A percentile compares a stretch with the other conserved stretches of the same genome.
Evolutionary conservation across 2,113 vertebrate genomes (phyloP).

Genomic region (Taurulus bubalis): DNA sequence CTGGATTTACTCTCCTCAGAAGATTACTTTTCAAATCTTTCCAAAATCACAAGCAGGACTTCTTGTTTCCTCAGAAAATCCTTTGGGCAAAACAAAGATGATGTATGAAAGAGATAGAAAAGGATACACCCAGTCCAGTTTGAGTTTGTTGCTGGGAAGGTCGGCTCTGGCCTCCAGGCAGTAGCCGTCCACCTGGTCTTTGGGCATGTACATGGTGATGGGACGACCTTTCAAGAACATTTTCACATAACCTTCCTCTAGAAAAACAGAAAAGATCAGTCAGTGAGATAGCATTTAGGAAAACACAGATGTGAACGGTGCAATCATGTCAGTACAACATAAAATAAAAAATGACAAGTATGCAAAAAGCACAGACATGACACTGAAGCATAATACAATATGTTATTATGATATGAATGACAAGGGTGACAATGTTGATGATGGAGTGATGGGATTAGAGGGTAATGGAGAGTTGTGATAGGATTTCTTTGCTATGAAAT

Average conservation of each 20-base stretch:
- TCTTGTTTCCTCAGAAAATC: not conserved
- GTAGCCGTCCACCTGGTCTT: conserved; percentile 94
- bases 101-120: conserved; percentile 50
- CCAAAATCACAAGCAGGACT: not conserved
- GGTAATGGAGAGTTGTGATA: conserved; percentile 30
- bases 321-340: not conserved
- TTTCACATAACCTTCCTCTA: conserved; percentile 99
- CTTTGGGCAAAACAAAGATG: not conserved
- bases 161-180: conserved; percentile 93
- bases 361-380: conserved; percentile 23
- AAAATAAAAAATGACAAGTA: not conserved
- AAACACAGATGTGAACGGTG: not conserved
- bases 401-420: conserved; percentile 28
- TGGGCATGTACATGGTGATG: conserved; percentile 98
- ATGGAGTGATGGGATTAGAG: conserved; percentile 9
- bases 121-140: conserved; percentile 99
- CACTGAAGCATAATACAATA: not conserved
- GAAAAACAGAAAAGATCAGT: conserved; percentile 77
- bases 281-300: conserved; percentile 33
- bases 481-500: conserved; percentile 4
- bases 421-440: conserved; percentile 26
- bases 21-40: conserved; percentile 28
- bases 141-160: conserved; percentile 92
- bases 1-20: conserved; percentile 13
- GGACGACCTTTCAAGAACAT: conserved; percentile 99